These are phyloP conservation scores for Chrysogorgia sp. DNA, from an alignment of 92 coral and sea anemone genomes.

Conservation along the genomic window DNA sequence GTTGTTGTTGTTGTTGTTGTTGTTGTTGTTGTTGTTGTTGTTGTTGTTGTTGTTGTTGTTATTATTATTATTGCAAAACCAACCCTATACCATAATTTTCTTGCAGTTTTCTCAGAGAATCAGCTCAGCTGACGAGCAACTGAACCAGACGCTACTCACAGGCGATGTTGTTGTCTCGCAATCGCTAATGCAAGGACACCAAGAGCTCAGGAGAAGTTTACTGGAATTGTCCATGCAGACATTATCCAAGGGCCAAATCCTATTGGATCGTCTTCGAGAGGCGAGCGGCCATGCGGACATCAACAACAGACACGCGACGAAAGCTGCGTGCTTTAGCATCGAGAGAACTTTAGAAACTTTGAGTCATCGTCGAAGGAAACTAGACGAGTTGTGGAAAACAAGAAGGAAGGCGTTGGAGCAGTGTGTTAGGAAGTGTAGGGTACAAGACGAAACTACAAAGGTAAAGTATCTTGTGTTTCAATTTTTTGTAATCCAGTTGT, in stretches of 20 bases:
- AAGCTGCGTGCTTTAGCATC: slow-evolving; percentile 93
- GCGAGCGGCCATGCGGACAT: slow-evolving; percentile 95
- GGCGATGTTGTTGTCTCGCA: slow-evolving; percentile 90
- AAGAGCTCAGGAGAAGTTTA: slow-evolving; percentile 89
- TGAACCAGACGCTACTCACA: slow-evolving; percentile 82
- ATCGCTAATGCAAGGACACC: slow-evolving; percentile 90
- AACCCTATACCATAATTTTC: not conserved
- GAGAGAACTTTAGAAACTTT: slow-evolving; percentile 90
- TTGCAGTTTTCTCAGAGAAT: slow-evolving; percentile 83
- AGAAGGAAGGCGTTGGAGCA: slow-evolving; percentile 85
- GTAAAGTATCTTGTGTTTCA: slow-evolving; percentile 33
- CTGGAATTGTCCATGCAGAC: slow-evolving; percentile 96
- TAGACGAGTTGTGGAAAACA: slow-evolving; percentile 92
- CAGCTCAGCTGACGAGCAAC: slow-evolving; percentile 82
- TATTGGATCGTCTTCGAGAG: slow-evolving; percentile 89
- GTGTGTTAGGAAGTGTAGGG: slow-evolving; percentile 88
- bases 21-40: no score
- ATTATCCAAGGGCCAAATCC: slow-evolving; percentile 87
- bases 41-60: no score
- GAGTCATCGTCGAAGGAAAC: slow-evolving; percentile 80
- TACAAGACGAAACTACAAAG: slow-evolving; percentile 86
- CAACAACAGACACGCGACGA: slow-evolving; percentile 94
- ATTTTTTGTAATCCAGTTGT: not conserved
- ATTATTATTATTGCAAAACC: no score
- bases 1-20: no score